Percentiles rank a stretch among this genome's conserved stretches.
Evolutionary conservation across 2,797 vertebrate species (phyloP).

Genomic region (Phylloscopus collybita): DNA sequence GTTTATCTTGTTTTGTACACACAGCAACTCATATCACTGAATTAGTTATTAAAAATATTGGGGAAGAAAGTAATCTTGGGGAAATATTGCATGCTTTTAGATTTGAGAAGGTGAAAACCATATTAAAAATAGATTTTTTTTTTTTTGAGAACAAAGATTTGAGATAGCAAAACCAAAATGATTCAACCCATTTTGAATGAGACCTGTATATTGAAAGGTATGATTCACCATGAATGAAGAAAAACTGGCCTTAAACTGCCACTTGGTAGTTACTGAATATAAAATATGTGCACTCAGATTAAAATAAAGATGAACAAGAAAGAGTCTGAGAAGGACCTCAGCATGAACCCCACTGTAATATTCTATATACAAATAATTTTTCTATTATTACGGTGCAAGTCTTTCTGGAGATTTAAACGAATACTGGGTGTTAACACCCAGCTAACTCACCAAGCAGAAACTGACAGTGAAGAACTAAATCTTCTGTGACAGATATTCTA

Average conservation of each 20-base stretch:
- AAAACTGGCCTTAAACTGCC: not conserved
- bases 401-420: not conserved
- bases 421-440: not conserved
- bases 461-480: not conserved
- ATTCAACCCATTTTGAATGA: not conserved
- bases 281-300: not conserved
- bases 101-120: not conserved
- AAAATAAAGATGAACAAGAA: not conserved
- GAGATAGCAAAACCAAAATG: not conserved
- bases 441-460: not conserved
- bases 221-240: not conserved
- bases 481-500: not conserved
- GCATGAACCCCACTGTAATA: not conserved
- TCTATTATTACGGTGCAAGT: not conserved
- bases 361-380: not conserved
- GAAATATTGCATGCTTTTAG: not conserved
- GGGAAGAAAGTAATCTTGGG: not conserved
- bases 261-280: not conserved
- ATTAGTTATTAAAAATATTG: not conserved
- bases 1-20: not conserved
- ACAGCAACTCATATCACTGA: not conserved
- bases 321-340: not conserved
- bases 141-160: not conserved
- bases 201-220: not conserved
- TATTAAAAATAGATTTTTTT: not conserved